Evolutionary conservation across 1,140 invertebrate species (phyloP).

Genomic region (Gonatopus flavifemur): DNA sequence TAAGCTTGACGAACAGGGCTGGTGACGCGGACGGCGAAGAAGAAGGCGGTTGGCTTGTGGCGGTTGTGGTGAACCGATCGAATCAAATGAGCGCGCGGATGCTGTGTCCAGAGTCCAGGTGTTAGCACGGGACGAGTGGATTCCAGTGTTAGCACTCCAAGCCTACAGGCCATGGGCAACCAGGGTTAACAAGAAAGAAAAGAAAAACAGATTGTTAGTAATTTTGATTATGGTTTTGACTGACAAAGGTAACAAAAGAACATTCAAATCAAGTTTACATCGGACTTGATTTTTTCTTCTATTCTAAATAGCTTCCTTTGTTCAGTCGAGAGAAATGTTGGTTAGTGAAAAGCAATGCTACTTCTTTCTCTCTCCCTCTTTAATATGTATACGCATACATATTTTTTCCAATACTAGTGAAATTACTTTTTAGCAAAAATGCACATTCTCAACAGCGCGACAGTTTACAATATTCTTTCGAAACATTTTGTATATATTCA

Average conservation of each 20-base stretch:
- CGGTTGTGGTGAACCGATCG: conserved; percentile 53
- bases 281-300: conserved; percentile 17
- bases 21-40: conserved; percentile 58
- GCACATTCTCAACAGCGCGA: too few species aligned
- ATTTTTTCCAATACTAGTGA: too few species aligned
- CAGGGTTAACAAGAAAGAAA: conserved; percentile 65
- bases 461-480: too few species aligned
- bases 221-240: conserved; percentile 56
- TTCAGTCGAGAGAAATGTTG: conserved; percentile 48
- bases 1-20: conserved; percentile 56
- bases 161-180: conserved; percentile 67
- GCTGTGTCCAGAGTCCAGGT: conserved; percentile 59
- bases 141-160: conserved; percentile 69
- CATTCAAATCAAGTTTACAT: conserved; percentile 34
- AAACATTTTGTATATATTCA: too few species aligned
- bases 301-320: conserved; percentile 44
- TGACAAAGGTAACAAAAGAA: too few species aligned
- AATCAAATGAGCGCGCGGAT: too few species aligned
- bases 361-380: conserved; percentile 2
- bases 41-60: conserved; percentile 54
- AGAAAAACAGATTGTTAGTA: conserved; percentile 66
- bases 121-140: conserved; percentile 60
- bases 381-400: too few species aligned
- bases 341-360: conserved; percentile 53
- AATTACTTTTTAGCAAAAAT: too few species aligned